phyloP scores from a whole-genome alignment of 53 echinoderm and acorn worm genomes.

The Echinometra lucunter region DNA sequence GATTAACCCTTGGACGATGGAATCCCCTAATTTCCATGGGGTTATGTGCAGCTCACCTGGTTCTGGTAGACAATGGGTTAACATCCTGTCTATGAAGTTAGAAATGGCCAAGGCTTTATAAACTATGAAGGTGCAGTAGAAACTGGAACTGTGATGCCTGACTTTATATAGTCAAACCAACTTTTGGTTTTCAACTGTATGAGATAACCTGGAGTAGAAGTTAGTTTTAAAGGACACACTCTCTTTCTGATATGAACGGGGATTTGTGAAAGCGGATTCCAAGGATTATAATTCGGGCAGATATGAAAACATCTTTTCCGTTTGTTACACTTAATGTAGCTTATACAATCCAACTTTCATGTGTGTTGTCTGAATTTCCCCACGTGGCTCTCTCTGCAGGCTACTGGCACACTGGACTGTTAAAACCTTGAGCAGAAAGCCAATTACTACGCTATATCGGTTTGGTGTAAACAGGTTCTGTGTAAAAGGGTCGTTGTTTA shows the following conservation, averaged over 20 bases:
- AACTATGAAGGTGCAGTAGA: background rate
- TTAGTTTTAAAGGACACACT: background rate
- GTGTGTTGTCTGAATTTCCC: too few relatives aligned
- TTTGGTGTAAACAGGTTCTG: background rate
- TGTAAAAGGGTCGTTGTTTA: background rate
- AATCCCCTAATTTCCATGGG: too few relatives aligned
- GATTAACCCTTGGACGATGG: too few relatives aligned
- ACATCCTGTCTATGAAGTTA: background rate
- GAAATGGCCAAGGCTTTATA: background rate
- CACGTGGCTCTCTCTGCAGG: background rate
- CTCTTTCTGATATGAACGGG: background rate
- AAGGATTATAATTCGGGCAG: background rate
- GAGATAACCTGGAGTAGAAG: background rate
- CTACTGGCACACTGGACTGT: background rate
- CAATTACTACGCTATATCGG: background rate
- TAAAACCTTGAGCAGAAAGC: background rate
- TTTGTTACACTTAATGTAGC: background rate
- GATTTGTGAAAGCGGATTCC: background rate
- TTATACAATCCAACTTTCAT: too few relatives aligned
- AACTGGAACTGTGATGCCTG: background rate
- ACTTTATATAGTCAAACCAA: background rate
- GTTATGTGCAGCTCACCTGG: too few relatives aligned
- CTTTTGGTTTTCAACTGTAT: background rate
- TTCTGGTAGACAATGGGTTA: too few relatives aligned
- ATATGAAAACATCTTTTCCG: background rate